These are phyloP conservation scores for Pandemis corylana DNA, from an alignment of 2,888 invertebrate species.

Conservation along the genomic window DNA sequence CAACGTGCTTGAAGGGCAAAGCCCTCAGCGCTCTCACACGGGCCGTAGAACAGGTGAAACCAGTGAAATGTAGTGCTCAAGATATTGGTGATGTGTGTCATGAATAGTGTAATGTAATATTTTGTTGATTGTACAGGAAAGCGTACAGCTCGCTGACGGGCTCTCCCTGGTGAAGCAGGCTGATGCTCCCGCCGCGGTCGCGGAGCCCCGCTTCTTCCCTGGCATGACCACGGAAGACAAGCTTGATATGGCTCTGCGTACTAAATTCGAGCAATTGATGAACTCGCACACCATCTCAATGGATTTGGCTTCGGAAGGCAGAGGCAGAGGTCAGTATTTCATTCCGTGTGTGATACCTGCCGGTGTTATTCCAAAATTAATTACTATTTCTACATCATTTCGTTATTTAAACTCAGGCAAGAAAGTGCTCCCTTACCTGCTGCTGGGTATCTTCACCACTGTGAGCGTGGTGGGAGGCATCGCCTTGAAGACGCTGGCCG, in stretches of 20 bases:
- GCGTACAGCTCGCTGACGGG: slow-evolving; percentile 86
- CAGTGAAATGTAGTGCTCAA: slow-evolving; percentile 49
- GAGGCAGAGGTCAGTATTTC: slow-evolving; percentile 75
- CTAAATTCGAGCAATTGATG: slow-evolving; percentile 85
- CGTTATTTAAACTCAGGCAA: slow-evolving; percentile 68
- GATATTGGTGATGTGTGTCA: slow-evolving; percentile 53
- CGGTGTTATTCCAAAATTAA: not conserved
- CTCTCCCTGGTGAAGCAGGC: slow-evolving; percentile 85
- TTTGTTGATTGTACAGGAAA: slow-evolving; percentile 79
- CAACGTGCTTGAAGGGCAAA: slow-evolving; percentile 86
- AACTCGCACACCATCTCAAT: slow-evolving; percentile 87
- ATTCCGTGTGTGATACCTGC: not conserved
- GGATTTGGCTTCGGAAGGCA: slow-evolving; percentile 84
- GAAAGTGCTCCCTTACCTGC: slow-evolving; percentile 84
- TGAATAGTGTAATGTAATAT: slow-evolving; percentile 55
- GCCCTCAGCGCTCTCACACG: slow-evolving; percentile 84
- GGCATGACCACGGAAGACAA: slow-evolving; percentile 84
- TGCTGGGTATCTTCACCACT: slow-evolving; percentile 86
- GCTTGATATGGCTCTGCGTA: slow-evolving; percentile 79
- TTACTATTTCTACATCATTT: slow-evolving; percentile 21
- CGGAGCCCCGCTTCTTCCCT: slow-evolving; percentile 85
- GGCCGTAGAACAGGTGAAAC: slow-evolving; percentile 85
- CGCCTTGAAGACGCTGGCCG: slow-evolving; percentile 88
- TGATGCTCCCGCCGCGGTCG: slow-evolving; percentile 79
- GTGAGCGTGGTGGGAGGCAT: slow-evolving; percentile 89